A percentile compares a stretch with the other conserved stretches of the same genome.
phyloP scores from a whole-genome alignment of 2,797 vertebrate genomes.

The Pantherophis alleghaniensis region DNA sequence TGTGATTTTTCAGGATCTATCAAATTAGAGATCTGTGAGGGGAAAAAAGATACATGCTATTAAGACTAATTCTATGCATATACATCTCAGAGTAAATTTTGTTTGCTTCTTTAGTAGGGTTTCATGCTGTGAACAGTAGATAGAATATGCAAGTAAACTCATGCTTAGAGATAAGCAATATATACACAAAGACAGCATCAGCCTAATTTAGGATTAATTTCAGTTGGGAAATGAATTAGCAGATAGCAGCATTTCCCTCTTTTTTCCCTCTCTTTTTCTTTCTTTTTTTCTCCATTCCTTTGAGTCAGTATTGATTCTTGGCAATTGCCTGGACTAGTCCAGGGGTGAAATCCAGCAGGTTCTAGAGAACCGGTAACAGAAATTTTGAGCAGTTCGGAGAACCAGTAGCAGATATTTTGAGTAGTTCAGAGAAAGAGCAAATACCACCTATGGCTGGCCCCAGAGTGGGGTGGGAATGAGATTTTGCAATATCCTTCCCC shows the following conservation, averaged over 20 bases:
- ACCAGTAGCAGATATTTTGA: too few relatives aligned
- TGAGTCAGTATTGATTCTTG: neutral
- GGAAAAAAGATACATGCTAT: neutral
- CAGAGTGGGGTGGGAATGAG: too few relatives aligned
- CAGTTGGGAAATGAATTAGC: neutral
- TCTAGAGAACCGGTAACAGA: too few relatives aligned
- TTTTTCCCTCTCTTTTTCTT: neutral
- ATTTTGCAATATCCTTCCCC: too few relatives aligned
- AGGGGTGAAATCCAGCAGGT: too few relatives aligned
- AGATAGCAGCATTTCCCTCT: neutral
- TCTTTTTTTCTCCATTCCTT: neutral
- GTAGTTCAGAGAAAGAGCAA: too few relatives aligned
- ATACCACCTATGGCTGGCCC: too few relatives aligned
- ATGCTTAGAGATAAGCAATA: neutral
- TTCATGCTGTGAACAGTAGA: neutral
- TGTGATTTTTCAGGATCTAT: neutral
- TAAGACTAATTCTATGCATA: neutral
- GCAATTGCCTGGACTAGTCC: neutral
- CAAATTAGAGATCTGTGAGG: neutral
- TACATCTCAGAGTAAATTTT: neutral
- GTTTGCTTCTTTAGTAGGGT: neutral
- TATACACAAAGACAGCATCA: neutral
- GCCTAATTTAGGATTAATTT: neutral
- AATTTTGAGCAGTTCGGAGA: too few relatives aligned
- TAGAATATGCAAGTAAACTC: neutral